Base-by-base conservation (phyloP, 2,113 vertebrate genomes). In the Copsychus sechellarum region DNA sequence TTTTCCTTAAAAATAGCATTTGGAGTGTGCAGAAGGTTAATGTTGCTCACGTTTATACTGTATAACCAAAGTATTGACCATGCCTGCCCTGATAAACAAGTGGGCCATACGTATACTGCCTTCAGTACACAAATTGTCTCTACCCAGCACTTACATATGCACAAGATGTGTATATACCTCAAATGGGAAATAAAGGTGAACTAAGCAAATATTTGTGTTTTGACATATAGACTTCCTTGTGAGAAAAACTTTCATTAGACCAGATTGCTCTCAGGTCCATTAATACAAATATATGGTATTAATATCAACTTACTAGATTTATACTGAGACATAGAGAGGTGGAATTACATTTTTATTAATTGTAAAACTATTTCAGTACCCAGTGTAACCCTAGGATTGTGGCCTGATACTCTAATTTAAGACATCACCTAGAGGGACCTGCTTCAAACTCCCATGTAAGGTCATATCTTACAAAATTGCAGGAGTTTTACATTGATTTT, bases 41-140 rank as follows among this genome's bases (percentile, higher is more conserved):
- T 26, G 21, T 62, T n/a, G 12, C 3, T 29, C 29, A 36, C 5
- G 2, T 56, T 83, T 64, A 22, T 15, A 24, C 6, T 25, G 6
- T 8, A 29, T 23, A 61, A 56, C 8, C 24, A 34, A 42, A 48
- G n/a, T 14, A 33, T 47, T 42, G 56, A 8, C 26, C 34, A 40
- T 3, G 1, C 7, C 24, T 71, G 25, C 23, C 54, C 9, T 43
- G 17, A 12, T 22, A 56, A 57, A n/a, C 8, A 19, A 56, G 20
- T 3, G 2, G 8, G 13, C 43, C 14, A 69, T 22, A 43, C 2
- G 1, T 45, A 28, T 17, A 3, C 14, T 33, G 4, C 33, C 61
- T 62, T 67, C 36, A 26, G n/a, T 20, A 45, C 29, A 57, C 21
- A 34, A 7, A 61, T 22, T 21, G 56, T 33, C 14, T 73, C 50